Percentiles rank a stretch among this genome's conserved stretches.
phyloP scores from a whole-genome alignment of 2,888 invertebrate genomes.

The Stenodera caucasica region DNA sequence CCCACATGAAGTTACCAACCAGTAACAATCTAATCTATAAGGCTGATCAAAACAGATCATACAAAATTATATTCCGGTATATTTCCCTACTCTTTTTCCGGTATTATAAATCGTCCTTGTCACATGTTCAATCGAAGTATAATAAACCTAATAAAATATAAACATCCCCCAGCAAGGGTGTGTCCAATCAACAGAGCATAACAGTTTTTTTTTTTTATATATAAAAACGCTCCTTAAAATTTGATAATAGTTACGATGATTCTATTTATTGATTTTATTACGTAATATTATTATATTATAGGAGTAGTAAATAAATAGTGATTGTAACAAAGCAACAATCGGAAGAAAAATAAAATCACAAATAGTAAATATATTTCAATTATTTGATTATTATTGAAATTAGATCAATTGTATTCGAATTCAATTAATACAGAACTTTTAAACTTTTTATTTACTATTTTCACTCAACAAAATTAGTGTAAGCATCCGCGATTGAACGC shows the following conservation, averaged over 20 bases:
- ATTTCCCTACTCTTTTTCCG: conserved; percentile 22
- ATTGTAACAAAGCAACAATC: too few relatives aligned
- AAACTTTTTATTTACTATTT: too few relatives aligned
- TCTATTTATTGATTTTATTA: neutral
- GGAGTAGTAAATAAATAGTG: too few relatives aligned
- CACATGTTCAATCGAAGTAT: neutral
- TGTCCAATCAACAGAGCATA: conserved; percentile 22
- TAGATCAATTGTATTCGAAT: too few relatives aligned
- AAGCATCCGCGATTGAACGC: too few relatives aligned
- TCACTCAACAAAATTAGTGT: too few relatives aligned
- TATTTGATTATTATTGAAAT: too few relatives aligned
- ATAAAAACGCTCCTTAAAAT: conserved; percentile 25
- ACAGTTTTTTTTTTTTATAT: neutral
- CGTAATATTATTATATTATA: too few relatives aligned
- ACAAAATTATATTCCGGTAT: conserved; percentile 7
- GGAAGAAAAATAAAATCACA: too few relatives aligned
- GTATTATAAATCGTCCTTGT: neutral
- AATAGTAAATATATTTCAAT: too few relatives aligned
- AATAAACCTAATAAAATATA: neutral
- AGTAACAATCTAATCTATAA: neutral
- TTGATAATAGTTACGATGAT: conserved; percentile 12
- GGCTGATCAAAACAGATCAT: conserved; percentile 26
- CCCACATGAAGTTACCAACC: neutral
- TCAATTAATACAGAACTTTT: too few relatives aligned
- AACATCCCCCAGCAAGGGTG: conserved; percentile 15